A percentile compares a stretch with the other conserved stretches of the same genome.
Conservation (phyloP, 2,113 vertebrate genomes). For the Tamias sibiricus region DNA sequence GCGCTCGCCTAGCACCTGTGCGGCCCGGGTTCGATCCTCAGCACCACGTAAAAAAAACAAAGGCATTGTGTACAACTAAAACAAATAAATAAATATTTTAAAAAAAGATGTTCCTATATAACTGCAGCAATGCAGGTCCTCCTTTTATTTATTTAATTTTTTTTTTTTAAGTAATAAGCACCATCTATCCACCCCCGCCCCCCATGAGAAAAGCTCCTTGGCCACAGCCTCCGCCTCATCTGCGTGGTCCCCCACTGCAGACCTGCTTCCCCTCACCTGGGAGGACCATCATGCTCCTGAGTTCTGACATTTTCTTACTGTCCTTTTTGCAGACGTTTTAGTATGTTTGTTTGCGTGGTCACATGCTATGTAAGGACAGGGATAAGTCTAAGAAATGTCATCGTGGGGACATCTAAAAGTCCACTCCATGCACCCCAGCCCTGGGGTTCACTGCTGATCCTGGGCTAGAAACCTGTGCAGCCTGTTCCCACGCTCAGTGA, state of each 20-base stretch:
- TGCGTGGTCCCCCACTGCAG: accelerated
- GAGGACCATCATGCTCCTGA: background rate
- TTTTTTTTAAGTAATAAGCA: background rate
- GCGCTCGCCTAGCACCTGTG: too few relatives aligned
- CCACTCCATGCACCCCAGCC: background rate
- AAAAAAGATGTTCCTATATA: background rate
- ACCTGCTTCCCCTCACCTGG: too few relatives aligned
- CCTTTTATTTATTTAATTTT: background rate
- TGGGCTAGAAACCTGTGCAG: too few relatives aligned
- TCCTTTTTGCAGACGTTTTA: background rate
- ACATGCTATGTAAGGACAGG: background rate
- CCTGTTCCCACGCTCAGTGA: too few relatives aligned
- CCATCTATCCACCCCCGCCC: background rate
- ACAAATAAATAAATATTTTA: too few relatives aligned
- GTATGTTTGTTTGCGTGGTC: background rate
- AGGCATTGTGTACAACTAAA: too few relatives aligned
- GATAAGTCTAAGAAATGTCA: background rate
- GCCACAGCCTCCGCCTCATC: background rate
- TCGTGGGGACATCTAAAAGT: background rate
- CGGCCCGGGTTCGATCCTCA: too few relatives aligned
- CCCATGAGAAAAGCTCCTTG: background rate
- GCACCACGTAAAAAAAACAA: too few relatives aligned
- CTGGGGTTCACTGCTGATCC: too few relatives aligned
- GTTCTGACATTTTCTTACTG: background rate
- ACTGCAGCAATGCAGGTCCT: too few relatives aligned